Percentiles rank a stretch among this genome's conserved stretches.
Evolutionary conservation across 2,797 vertebrate species (phyloP).

Genomic region (Enteromius treurensis): DNA sequence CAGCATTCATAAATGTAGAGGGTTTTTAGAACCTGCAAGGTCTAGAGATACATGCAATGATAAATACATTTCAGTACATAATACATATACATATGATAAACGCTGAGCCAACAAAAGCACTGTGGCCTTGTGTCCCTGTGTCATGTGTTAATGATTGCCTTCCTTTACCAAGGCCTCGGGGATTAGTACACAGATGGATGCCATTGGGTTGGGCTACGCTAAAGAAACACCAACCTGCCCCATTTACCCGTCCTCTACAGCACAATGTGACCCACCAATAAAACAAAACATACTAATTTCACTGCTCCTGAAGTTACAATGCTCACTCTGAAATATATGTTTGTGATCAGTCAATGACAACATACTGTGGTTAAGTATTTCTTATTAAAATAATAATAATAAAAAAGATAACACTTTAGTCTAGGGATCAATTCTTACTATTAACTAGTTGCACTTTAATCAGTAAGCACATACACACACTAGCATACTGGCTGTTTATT

Average conservation of each 20-base stretch:
- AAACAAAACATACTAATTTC: neutral
- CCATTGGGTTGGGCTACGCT: conserved; percentile 70
- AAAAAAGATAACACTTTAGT: no score
- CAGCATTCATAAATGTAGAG: conserved; percentile 67
- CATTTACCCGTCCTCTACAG: conserved; percentile 72
- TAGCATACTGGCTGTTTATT: no score
- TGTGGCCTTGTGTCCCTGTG: conserved; percentile 64
- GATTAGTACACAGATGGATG: conserved; percentile 62
- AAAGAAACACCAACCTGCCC: conserved; percentile 64
- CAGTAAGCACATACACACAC: no score
- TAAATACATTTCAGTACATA: conserved; percentile 28
- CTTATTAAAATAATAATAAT: neutral
- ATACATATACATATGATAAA: conserved; percentile 57
- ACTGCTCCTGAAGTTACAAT: neutral
- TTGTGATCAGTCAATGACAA: neutral
- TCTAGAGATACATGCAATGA: conserved; percentile 38
- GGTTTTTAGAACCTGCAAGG: conserved; percentile 47
- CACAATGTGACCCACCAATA: conserved; percentile 15
- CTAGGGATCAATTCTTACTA: no score
- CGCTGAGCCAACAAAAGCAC: conserved; percentile 72
- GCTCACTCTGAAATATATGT: neutral
- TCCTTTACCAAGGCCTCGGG: conserved; percentile 62
- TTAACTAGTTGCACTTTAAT: no score
- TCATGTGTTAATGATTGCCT: conserved; percentile 73
- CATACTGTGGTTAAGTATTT: neutral